A percentile compares a stretch with the other conserved stretches of the same genome.
phyloP scores from a whole-genome alignment of 2,797 vertebrate species.

The Cyclura pinguis region DNA sequence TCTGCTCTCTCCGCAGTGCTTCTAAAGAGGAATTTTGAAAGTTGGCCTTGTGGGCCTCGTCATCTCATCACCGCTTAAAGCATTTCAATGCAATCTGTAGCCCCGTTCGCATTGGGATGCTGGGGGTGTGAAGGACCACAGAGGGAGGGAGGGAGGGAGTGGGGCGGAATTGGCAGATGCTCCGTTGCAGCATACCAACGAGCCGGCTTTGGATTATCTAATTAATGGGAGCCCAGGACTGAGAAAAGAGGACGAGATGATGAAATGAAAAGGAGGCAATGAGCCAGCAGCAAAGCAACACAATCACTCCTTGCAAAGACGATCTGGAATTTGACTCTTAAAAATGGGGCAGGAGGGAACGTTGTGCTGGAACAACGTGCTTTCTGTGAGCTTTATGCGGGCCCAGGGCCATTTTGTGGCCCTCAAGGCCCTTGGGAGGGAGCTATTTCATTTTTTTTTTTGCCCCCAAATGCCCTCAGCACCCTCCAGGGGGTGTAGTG shows the following conservation, averaged over 20 bases:
- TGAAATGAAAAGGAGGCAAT: constrained; percentile 73
- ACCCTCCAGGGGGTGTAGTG: no score
- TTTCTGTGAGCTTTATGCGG: no score
- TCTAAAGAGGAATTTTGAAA: constrained; percentile 73
- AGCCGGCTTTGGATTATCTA: constrained; percentile 77
- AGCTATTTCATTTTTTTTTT: no score
- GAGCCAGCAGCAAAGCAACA: constrained; percentile 66
- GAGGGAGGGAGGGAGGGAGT: not conserved
- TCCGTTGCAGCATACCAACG: constrained; percentile 70
- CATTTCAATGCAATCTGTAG: constrained; percentile 74
- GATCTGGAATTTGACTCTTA: no score
- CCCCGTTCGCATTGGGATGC: constrained; percentile 73
- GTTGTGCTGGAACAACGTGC: no score
- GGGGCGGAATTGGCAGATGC: constrained; percentile 70
- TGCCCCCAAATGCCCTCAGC: no score
- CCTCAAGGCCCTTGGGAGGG: no score
- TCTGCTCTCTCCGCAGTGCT: constrained; percentile 69
- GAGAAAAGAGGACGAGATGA: constrained; percentile 71
- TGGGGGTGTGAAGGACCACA: constrained; percentile 50
- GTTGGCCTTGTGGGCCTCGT: constrained; percentile 75
- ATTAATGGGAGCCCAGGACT: constrained; percentile 76
- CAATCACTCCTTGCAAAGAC: no score
- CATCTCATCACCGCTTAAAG: constrained; percentile 74
- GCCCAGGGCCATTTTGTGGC: no score
- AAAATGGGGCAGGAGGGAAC: no score